Conservation (phyloP, 2,113 vertebrate genomes). For the Hippocampus mohnikei region DNA sequence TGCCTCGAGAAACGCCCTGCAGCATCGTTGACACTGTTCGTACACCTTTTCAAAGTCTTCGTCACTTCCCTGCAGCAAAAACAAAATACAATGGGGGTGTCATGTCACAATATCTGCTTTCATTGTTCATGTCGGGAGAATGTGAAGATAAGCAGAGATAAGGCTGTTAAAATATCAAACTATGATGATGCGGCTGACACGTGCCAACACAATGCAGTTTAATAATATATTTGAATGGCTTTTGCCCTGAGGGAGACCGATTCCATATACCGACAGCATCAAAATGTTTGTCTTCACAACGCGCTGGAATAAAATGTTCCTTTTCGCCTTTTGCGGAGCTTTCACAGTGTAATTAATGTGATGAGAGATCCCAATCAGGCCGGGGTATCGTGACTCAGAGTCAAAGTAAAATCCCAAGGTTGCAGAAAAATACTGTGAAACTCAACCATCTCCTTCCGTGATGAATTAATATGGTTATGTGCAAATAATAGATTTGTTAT, state of each 20-base stretch:
- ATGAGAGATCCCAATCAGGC: not conserved
- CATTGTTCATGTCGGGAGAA: not conserved
- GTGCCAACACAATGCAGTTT: not conserved
- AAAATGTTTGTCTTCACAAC: not conserved
- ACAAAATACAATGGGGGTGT: not conserved
- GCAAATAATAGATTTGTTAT: not conserved
- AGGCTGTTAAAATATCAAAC: not conserved
- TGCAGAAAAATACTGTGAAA: not conserved
- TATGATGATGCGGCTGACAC: too few species aligned
- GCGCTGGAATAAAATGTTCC: not conserved
- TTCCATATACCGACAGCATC: constrained; percentile 8
- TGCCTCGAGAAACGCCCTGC: constrained; percentile 77
- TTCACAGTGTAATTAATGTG: not conserved
- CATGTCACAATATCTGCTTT: not conserved
- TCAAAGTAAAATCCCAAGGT: not conserved
- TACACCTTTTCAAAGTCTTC: constrained; percentile 85
- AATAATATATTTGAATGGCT: not conserved
- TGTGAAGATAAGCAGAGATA: not conserved
- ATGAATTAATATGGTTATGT: not conserved
- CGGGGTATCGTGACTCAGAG: not conserved
- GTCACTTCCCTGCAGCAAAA: constrained; percentile 76
- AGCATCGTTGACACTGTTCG: constrained; percentile 82
- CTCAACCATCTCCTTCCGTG: not conserved
- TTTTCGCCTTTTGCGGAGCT: not conserved
- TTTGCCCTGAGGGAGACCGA: not conserved